Evolutionary conservation across 2,113 vertebrate species (phyloP).

Genomic region (Grallaria varia): DNA sequence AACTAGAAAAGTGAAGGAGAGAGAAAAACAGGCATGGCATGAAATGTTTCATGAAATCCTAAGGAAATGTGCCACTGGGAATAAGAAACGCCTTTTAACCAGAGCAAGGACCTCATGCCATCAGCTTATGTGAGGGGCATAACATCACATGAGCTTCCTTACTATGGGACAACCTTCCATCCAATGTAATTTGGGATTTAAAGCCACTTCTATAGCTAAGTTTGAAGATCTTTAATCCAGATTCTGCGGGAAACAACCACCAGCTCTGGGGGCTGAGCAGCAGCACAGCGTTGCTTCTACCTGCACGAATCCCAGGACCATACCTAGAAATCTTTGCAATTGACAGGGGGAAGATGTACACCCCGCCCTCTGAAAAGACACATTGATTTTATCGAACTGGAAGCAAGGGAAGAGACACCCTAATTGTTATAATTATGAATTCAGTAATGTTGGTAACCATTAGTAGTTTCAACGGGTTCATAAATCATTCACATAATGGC

Average conservation of each 20-base stretch:
- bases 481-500: background rate
- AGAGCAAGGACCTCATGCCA: no score
- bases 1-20: background rate
- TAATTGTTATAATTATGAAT: background rate
- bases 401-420: background rate
- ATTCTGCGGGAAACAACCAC: background rate
- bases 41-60: background rate
- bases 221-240: background rate
- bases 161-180: background rate
- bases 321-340: background rate
- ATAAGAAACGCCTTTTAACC: rapidly evolving
- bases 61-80: rapidly evolving
- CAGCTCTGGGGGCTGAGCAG: background rate
- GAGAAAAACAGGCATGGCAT: background rate
- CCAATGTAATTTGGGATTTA: background rate
- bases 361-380: background rate
- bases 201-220: background rate
- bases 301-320: background rate
- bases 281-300: background rate
- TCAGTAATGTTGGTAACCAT: background rate
- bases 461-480: background rate
- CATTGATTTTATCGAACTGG: background rate
- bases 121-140: background rate
- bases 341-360: background rate
- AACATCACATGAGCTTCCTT: background rate